phyloP scores from a whole-genome alignment of 2,888 invertebrate species.

The Zygaena filipendulae region DNA sequence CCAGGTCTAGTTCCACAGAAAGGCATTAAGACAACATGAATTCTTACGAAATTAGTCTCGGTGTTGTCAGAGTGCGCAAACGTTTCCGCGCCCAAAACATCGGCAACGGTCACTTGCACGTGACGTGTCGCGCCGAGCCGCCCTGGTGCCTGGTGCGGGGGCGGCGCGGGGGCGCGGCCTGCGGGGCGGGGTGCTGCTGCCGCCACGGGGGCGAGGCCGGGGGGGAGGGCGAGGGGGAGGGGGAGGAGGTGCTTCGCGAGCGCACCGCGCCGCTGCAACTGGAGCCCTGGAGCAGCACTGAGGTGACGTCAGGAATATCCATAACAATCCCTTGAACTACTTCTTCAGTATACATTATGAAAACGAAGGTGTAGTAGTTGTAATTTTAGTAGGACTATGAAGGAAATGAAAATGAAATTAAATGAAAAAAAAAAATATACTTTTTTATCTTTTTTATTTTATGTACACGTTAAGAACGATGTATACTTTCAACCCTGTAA shows the following conservation, averaged over 20 bases:
- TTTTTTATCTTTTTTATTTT: too few relatives aligned
- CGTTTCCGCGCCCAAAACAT: constrained; percentile 29
- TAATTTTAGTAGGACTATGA: too few relatives aligned
- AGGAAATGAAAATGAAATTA: too few relatives aligned
- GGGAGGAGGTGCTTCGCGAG: background rate
- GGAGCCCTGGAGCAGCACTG: constrained; percentile 24
- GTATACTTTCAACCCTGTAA: too few relatives aligned
- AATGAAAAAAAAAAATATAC: too few relatives aligned
- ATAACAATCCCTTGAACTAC: background rate
- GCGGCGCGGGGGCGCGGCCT: constrained; percentile 2
- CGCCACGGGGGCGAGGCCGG: constrained; percentile 1
- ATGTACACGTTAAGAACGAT: too few relatives aligned
- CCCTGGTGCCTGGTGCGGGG: constrained; percentile 30
- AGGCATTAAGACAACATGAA: too few relatives aligned
- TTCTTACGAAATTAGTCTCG: too few relatives aligned
- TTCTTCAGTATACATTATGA: too few relatives aligned
- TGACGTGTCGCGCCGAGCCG: constrained; percentile 17
- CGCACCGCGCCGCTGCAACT: constrained; percentile 16
- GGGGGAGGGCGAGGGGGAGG: constrained; percentile 2
- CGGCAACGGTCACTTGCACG: constrained; percentile 25
- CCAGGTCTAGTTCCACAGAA: too few relatives aligned
- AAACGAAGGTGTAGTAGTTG: too few relatives aligned
- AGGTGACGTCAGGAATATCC: too few relatives aligned
- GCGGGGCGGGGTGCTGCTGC: constrained; percentile 11
- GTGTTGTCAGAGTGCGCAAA: constrained; percentile 42